Evolutionary conservation across 2,113 vertebrate species (phyloP), one percentile per base, ranked within the genome.

Genomic region (Gopherus evgoodei): DNA sequence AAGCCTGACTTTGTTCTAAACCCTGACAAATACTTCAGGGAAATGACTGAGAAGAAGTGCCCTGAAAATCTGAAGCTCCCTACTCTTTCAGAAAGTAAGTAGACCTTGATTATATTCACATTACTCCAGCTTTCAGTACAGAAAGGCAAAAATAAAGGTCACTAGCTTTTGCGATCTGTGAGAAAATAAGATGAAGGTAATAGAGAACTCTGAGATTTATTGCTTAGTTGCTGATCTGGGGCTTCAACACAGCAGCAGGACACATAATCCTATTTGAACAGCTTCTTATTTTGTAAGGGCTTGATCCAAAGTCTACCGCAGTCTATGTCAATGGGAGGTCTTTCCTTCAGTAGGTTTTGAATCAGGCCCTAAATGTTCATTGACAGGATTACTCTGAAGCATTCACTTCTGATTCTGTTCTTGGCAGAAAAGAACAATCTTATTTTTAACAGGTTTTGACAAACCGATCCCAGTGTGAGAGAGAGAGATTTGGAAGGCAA

Each of bases 11-110:
- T 98, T 92, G 92, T 96, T 96, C 82, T 95, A 82, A 96, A 98
- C 65, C 96, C 97, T 17, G 91, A 98, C 93, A 98, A 97, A 92
- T 97, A 95, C 90, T 98, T 98, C 6, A 27, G 91, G 87, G 94
- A 90, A 83, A 96, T 96, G 81, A 69, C 59, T 89, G 93, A 91
- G 13, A 88, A 97, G 65, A 76, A 94, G 52, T 47, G 76, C 38
- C 85, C 84, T 84, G 95, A 90, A 91, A 94, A 96, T 84, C 95
- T 69, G 56, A 93, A 93, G 54, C 93, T 85, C 93, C 95, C 93
- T 50, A 91, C 91, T 44, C 91, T 97, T 88, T 95, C 95, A 87
- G 97, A 98, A 96, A 98, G 98, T 98, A 97, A 98, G 98, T 97
- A 94, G 78, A 90, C 86, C 87, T 87, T 82, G 87, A 94, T 91